phyloP scores from a whole-genome alignment of 2,888 invertebrate species.

The Norana najaformis region DNA sequence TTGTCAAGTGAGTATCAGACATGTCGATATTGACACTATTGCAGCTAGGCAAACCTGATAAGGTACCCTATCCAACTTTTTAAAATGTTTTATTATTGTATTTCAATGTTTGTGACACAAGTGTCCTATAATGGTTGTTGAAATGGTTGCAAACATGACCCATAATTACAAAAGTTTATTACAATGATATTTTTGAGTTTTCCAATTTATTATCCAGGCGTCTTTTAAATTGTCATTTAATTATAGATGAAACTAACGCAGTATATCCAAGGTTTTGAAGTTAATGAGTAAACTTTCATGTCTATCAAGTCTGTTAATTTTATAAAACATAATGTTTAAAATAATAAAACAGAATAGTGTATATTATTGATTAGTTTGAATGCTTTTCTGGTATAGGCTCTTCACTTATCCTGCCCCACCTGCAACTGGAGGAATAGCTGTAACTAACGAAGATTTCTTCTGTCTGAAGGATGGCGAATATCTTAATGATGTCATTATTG shows the following conservation, averaged over 20 bases:
- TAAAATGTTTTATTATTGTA: background rate
- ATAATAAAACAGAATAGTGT: background rate
- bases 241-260: background rate
- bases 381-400: slow-evolving; percentile 33
- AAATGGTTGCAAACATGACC: background rate
- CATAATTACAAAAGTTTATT: too few relatives aligned
- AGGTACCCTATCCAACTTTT: too few relatives aligned
- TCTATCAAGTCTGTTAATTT: background rate
- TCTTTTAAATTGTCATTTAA: background rate
- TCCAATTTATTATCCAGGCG: background rate
- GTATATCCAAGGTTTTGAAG: background rate
- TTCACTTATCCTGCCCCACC: slow-evolving; percentile 75
- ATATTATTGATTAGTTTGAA: background rate
- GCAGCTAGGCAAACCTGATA: background rate
- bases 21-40: background rate
- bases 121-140: too few relatives aligned
- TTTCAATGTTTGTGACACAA: background rate
- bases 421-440: slow-evolving; percentile 82
- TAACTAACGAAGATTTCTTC: slow-evolving; percentile 87
- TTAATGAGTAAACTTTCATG: background rate
- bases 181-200: background rate
- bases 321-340: background rate
- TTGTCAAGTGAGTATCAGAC: slow-evolving; percentile 38
- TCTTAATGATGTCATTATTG: slow-evolving; percentile 94
- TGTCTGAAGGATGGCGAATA: slow-evolving; percentile 88